Conservation (phyloP, 2,113 vertebrate species). For the Dicentrarchus labrax region DNA sequence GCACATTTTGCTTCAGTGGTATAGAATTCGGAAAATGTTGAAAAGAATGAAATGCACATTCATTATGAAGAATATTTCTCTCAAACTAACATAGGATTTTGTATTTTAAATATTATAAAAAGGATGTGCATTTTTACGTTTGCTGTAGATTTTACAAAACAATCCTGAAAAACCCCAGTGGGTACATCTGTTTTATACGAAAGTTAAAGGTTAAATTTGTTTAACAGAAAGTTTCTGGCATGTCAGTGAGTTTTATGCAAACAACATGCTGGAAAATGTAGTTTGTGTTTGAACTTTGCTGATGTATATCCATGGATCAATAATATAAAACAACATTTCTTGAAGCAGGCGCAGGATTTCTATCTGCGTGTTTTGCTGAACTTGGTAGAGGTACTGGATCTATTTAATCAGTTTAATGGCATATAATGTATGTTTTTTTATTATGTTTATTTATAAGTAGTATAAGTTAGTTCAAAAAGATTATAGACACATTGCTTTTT, state of each 20-base stretch:
- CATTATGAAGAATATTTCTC: neutral
- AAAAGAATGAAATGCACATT: neutral
- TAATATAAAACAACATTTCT: neutral
- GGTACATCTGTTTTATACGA: neutral
- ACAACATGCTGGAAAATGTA: neutral
- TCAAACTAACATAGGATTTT: neutral
- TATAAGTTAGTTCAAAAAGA: too few species aligned
- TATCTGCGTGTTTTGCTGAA: too few species aligned
- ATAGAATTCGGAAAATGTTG: neutral
- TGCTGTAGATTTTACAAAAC: neutral
- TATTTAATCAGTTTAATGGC: neutral
- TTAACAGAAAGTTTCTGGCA: neutral
- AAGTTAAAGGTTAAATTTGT: slow-evolving; percentile 1
- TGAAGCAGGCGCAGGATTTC: neutral
- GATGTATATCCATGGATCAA: neutral
- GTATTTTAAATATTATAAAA: neutral
- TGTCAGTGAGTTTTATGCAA: neutral
- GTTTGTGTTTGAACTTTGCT: neutral
- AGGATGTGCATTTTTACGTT: neutral
- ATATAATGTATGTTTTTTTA: neutral
- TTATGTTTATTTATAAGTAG: too few species aligned
- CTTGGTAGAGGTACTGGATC: neutral
- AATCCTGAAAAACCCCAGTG: neutral
- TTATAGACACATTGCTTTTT: too few species aligned
- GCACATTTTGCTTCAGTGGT: neutral